Evolutionary conservation across 2,797 vertebrate species (phyloP).

Genomic region (Ceryle rudis): DNA sequence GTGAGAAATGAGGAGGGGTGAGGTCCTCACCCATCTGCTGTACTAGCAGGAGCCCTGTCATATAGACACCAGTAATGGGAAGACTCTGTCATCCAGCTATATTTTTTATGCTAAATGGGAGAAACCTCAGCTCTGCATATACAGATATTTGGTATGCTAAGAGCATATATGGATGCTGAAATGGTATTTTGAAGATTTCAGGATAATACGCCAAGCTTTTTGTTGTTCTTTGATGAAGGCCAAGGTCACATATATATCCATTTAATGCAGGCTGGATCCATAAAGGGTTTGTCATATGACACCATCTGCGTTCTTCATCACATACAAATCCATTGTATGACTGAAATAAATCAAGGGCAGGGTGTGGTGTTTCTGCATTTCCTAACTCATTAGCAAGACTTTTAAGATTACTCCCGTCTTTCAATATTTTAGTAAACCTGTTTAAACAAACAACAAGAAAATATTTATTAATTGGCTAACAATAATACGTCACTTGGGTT

Average conservation of each 20-base stretch:
- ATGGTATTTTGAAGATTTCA: not conserved
- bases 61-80: not conserved
- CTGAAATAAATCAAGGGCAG: constrained; percentile 22
- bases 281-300: not conserved
- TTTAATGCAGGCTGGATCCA: not conserved
- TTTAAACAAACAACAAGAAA: not conserved
- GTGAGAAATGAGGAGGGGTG: not conserved
- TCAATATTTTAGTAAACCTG: not conserved
- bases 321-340: not conserved
- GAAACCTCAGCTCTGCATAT: not conserved
- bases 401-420: not conserved
- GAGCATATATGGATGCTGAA: not conserved
- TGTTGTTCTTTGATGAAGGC: not conserved
- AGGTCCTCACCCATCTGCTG: not conserved
- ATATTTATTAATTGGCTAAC: not conserved
- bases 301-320: constrained; percentile 41
- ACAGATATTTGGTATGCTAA: not conserved
- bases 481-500: not conserved
- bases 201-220: not conserved
- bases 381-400: constrained; percentile 16
- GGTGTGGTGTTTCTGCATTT: constrained; percentile 51
- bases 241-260: not conserved
- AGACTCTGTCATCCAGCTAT: not conserved
- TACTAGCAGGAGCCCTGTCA: not conserved
- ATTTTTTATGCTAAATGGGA: not conserved